A percentile compares a stretch with the other conserved stretches of the same genome.
Evolutionary conservation across 2,113 vertebrate genomes (phyloP).

Genomic region (Procavia capensis): DNA sequence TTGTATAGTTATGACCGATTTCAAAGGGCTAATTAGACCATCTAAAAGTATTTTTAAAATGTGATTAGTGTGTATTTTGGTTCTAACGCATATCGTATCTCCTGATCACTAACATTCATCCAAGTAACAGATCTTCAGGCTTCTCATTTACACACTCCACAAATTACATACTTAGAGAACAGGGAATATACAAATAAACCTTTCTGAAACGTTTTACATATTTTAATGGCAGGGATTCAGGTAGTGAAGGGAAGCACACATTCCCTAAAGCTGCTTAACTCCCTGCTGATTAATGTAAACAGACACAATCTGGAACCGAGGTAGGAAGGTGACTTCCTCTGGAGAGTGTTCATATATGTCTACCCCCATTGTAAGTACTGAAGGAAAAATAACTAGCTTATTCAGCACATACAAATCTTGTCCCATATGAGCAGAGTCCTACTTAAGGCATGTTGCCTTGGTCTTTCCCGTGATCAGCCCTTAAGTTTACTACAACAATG

Average conservation of each 20-base stretch:
- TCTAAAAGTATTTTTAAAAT: conserved; percentile 71
- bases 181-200: not conserved
- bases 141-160: conserved; percentile 21
- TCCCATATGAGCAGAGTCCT: not conserved
- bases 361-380: not conserved
- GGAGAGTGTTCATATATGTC: not conserved
- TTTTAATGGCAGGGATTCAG: conserved; percentile 12
- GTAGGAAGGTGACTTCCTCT: not conserved
- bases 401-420: not conserved
- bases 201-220: not conserved
- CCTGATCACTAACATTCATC: not conserved
- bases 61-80: not conserved
- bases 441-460: not conserved
- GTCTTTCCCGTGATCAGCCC: not conserved
- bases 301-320: not conserved
- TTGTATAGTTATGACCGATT: conserved; percentile 45
- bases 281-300: not conserved
- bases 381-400: not conserved
- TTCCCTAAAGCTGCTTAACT: conserved; percentile 8
- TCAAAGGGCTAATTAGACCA: conserved; percentile 62
- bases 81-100: not conserved
- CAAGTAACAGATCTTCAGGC: not conserved
- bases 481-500: not conserved
- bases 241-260: not conserved
- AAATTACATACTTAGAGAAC: not conserved